Percentiles rank a stretch among this genome's conserved stretches.
These are phyloP conservation scores for Phylloscopus collybita DNA, from an alignment of 2,797 vertebrate genomes.

Conservation along the genomic window DNA sequence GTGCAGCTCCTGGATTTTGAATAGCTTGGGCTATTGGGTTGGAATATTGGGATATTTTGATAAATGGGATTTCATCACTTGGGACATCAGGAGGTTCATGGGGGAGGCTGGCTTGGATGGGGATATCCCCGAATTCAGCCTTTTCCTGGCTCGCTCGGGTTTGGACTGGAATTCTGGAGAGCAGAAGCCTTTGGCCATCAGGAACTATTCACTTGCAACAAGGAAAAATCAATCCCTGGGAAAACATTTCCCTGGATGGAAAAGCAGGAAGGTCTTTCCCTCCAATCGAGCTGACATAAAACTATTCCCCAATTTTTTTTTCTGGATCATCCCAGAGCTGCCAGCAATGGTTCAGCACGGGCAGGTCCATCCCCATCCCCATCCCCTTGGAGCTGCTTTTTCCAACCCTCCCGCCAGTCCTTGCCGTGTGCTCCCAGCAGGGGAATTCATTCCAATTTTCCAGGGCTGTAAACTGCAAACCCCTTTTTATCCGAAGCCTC, in stretches of 20 bases:
- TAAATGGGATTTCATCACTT: neutral
- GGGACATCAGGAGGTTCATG: fast-evolving
- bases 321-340: neutral
- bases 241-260: neutral
- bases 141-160: fast-evolving
- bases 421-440: neutral
- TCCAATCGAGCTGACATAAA: neutral
- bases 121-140: neutral
- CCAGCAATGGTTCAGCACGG: neutral
- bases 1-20: neutral
- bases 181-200: fast-evolving
- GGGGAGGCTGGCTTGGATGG: neutral
- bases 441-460: neutral
- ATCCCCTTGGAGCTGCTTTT: neutral
- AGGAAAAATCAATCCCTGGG: neutral
- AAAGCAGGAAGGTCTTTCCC: neutral
- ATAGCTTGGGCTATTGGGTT: fast-evolving
- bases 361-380: neutral
- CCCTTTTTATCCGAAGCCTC: conserved; percentile 24
- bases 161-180: fast-evolving
- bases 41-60: neutral
- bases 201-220: neutral
- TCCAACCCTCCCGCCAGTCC: neutral
- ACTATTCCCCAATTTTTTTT: fast-evolving
- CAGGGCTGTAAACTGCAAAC: conserved; percentile 23